Percentiles rank a stretch among this genome's conserved stretches.
Evolutionary conservation across 2,113 vertebrate species (phyloP).

Genomic region (Gavia stellata): DNA sequence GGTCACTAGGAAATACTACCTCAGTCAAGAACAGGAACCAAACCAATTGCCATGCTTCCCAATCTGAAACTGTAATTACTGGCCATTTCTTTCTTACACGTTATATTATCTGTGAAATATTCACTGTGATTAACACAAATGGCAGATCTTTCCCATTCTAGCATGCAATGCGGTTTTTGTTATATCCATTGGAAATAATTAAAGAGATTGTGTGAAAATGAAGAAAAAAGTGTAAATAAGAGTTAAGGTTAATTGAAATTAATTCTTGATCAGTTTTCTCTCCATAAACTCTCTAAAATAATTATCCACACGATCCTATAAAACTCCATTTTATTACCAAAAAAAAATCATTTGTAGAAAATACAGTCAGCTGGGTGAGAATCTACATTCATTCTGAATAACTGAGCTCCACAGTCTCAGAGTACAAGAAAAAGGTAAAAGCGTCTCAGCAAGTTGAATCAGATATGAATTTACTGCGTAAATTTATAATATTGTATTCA

Average conservation of each 20-base stretch:
- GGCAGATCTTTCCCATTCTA: not conserved
- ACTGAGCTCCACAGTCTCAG: not conserved
- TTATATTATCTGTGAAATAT: not conserved
- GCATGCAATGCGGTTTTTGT: not conserved
- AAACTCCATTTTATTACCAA: not conserved
- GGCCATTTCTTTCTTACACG: not conserved
- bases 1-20: not conserved
- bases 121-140: not conserved
- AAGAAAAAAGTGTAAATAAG: not conserved
- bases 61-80: not conserved
- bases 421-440: not conserved
- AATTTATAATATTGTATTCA: not conserved
- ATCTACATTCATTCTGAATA: not conserved
- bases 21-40: not conserved
- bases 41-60: not conserved
- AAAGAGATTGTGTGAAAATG: not conserved
- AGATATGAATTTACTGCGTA: not conserved
- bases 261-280: constrained; percentile 14
- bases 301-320: not conserved
- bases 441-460: not conserved
- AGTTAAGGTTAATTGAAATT: not conserved
- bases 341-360: not conserved
- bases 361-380: not conserved
- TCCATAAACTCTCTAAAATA: constrained; percentile 18
- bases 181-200: not conserved